Base-by-base conservation (phyloP, 2,888 invertebrate genomes). In the Pecten maximus region DNA sequence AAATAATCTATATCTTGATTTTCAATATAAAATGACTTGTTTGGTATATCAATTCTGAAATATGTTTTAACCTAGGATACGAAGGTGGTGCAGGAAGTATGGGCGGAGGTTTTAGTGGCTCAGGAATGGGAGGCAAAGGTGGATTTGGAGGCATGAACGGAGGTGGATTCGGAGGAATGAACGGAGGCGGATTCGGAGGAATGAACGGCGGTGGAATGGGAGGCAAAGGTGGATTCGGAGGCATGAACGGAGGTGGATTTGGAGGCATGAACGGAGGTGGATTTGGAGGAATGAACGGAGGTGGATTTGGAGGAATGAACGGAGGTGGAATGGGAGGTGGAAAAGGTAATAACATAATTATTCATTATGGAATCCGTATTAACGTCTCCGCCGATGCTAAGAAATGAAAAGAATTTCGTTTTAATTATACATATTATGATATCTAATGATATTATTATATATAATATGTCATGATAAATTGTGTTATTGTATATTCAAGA, bases 91-190 rank as follows among this genome's bases (percentile, higher is more conserved):
- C 35, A 6, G 44, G 44, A 44, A 12, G n/a, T n/a, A n/a, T n/a
- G n/a, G n/a, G n/a, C n/a, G n/a, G n/a, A n/a, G n/a, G n/a, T n/a
- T n/a, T n/a, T n/a, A n/a, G n/a, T 8, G 50, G 50, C 50, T 23
- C n/a, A 15, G 60, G 28, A 60, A 60, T 60, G 74, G 74, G 74
- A 74, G 74, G 74, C 74, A 74, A 74, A 74, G 35, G 74, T 35
- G 74, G 74, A 74, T 74, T 74, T 35, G 74, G 74, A 74, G 74
- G 44, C 6, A 44, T 44, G 44, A 44, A 44, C 44, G 44, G 44
- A 44, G 44, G 44, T 12, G 44, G 44, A 44, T 44, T 44, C 35
- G 74, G 74, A 28, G 2, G 23, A 23, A 74, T 74, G 74, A 23
- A 23, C 35, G 60, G 60, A 60, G 23, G 60, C 23, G 50, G 50